These are phyloP conservation scores for Lepus oiostolus DNA, from an alignment of 2,797 vertebrate species.

Conservation along the genomic window DNA sequence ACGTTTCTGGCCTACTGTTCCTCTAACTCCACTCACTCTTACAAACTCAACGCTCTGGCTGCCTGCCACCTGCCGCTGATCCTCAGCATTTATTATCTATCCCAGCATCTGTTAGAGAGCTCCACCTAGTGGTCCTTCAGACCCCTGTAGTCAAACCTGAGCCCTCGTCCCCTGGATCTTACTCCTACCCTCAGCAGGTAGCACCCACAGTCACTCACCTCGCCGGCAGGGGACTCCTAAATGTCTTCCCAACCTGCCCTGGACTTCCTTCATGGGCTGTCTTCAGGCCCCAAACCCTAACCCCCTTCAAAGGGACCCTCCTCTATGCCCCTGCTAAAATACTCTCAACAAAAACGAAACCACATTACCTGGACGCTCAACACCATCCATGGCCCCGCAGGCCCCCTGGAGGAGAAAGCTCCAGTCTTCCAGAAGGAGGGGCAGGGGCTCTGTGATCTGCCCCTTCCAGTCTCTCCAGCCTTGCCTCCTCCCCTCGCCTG, in stretches of 20 bases:
- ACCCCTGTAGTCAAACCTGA: background rate
- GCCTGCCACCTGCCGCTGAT: too few species aligned
- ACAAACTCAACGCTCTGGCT: too few species aligned
- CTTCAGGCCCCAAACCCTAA: background rate
- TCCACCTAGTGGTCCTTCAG: constrained; percentile 59
- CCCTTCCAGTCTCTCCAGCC: background rate
- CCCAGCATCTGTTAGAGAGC: background rate
- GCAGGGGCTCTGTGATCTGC: background rate
- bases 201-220: background rate
- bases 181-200: accelerated
- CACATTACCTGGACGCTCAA: background rate
- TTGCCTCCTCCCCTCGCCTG: accelerated
- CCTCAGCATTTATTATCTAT: accelerated
- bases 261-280: background rate
- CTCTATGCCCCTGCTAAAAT: background rate
- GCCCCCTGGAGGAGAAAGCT: background rate
- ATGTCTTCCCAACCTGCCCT: background rate
- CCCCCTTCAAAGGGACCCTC: background rate
- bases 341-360: background rate
- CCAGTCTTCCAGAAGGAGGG: accelerated
- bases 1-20: background rate
- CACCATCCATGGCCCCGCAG: accelerated
- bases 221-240: background rate
- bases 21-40: background rate
- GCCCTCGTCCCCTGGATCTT: background rate